Base-by-base conservation (phyloP, 2,888 invertebrate species). In the Rhopalosiphum nymphaeae region DNA sequence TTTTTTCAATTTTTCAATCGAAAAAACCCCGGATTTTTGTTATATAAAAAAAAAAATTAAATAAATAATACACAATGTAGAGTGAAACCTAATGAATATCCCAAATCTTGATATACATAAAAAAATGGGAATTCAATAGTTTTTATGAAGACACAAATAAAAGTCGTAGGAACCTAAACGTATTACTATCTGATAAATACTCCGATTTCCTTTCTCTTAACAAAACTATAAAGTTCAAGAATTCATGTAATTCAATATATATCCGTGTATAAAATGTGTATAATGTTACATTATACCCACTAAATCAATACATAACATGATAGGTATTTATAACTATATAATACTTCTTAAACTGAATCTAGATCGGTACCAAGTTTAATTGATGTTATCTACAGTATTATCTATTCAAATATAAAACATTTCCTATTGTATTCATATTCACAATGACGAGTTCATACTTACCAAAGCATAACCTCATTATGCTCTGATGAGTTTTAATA, bases 391-490 rank as follows among this genome's bases (percentile, higher is more conserved):
- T 25, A 36, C 36, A 49, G 36, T 42, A 78, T 53, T 89, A 93
- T 89, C n/a, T n/a, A 56, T 93, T 44, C 56, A 21, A 56, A 67
- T 42, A 78, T 36, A 36, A 92, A 87, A 78, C 49, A 78, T 92
- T 89, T 89, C 44, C 89, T 89, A 93, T 93, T 93, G 92, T 89
- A 78, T 93, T 56, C 88, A 25, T 89, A 42, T 78, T 67, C 21
- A 93, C 78, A 78, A 89, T 89, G 78, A 89, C 29, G 56, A 67
- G 21, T 57, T 89, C 44, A 42, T 93, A 56, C 56, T 53, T 67
- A 78, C 3, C 78, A 93, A 93, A 89, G n/a, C 92, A 89, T 93
- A 93, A 93, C 92, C 29, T 44, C 53, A 78, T 92, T 89, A 88
- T 88, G 92, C 42, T 89, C 78, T 56, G 88, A 93, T 78, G 88